A percentile compares a stretch with the other conserved stretches of the same genome.
phyloP scores from a whole-genome alignment of 2,888 invertebrate genomes.

The Sisyra nigra region DNA sequence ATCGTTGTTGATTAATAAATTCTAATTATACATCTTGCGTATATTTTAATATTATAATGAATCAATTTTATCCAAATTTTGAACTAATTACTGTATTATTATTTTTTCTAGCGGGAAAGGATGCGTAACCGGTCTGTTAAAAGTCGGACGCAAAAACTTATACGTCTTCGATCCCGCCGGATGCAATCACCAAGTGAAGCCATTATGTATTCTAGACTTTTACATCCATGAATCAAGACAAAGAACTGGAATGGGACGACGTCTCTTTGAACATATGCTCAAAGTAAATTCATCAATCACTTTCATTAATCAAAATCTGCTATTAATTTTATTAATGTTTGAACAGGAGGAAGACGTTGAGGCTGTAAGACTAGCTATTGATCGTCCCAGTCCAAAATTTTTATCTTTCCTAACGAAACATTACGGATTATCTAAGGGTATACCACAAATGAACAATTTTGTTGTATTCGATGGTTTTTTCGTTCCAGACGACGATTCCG shows the following conservation, averaged over 20 bases:
- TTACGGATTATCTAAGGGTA: constrained; percentile 45
- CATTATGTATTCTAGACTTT: constrained; percentile 86
- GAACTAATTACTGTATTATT: background rate
- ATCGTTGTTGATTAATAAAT: too few relatives aligned
- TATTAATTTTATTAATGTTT: constrained; percentile 3
- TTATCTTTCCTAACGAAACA: constrained; percentile 71
- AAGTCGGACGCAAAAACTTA: constrained; percentile 78
- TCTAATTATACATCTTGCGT: too few relatives aligned
- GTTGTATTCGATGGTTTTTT: constrained; percentile 77
- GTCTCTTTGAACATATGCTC: constrained; percentile 80
- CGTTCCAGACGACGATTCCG: constrained; percentile 13
- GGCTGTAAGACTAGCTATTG: constrained; percentile 70
- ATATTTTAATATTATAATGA: too few relatives aligned
- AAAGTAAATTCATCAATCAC: constrained; percentile 34
- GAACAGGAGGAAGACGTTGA: constrained; percentile 48
- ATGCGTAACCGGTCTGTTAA: constrained; percentile 69
- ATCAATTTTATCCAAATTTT: too few relatives aligned
- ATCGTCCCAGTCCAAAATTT: constrained; percentile 83
- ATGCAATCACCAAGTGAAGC: constrained; percentile 58
- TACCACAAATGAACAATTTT: constrained; percentile 78
- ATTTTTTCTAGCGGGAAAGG: constrained; percentile 41
- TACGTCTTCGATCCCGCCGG: constrained; percentile 65
- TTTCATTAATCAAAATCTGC: background rate
- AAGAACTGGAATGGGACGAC: constrained; percentile 69
- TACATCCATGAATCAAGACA: constrained; percentile 75